A percentile compares a stretch with the other conserved stretches of the same genome.
phyloP scores from a whole-genome alignment of 2,113 vertebrate genomes.

The Corvus cornix region DNA sequence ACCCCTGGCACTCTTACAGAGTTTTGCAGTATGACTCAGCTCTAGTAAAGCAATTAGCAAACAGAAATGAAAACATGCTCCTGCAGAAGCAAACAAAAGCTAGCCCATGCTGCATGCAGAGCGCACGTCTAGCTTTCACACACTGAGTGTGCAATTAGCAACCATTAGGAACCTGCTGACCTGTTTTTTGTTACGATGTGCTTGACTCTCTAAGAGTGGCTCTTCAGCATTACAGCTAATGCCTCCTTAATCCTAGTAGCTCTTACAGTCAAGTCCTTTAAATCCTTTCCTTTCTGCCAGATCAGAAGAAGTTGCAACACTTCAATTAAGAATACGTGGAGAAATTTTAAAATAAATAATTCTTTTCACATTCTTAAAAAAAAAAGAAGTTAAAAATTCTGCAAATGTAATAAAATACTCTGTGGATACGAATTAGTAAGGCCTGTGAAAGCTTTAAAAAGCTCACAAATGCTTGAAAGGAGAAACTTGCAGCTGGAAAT shows the following conservation, averaged over 20 bases:
- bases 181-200: neutral
- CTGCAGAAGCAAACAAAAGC: constrained; percentile 11
- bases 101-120: neutral
- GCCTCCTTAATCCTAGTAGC: constrained; percentile 44
- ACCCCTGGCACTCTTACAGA: neutral
- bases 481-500: neutral
- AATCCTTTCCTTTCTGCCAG: constrained; percentile 37
- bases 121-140: neutral
- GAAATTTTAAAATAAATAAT: neutral
- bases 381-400: neutral
- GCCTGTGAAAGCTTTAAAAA: neutral
- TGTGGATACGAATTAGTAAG: neutral
- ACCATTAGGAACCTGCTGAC: constrained; percentile 17
- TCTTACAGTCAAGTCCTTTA: constrained; percentile 51
- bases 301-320: neutral
- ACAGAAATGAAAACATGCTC: constrained; percentile 2
- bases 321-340: neutral
- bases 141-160: neutral
- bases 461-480: neutral
- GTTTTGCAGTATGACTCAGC: constrained; percentile 11
- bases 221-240: constrained; percentile 53
- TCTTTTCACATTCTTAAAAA: neutral
- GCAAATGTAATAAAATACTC: neutral
- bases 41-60: neutral
- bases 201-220: neutral